Conservation (phyloP, 2,113 vertebrate species). For the Hippocampus guttulatus region DNA sequence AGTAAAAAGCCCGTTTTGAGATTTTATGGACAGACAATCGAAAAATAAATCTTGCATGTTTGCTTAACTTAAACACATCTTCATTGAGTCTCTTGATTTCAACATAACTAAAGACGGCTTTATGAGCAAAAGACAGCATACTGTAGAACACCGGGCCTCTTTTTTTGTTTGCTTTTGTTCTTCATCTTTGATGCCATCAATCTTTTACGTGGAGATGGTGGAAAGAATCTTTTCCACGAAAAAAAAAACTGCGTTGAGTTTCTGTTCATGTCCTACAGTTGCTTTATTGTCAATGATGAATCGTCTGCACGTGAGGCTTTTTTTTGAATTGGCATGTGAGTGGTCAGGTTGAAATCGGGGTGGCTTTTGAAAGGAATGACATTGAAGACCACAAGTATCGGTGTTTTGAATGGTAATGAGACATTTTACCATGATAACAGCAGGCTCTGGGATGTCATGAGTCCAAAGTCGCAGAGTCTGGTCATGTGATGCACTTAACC, state of each 20-base stretch:
- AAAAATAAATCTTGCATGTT: background rate
- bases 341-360: background rate
- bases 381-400: background rate
- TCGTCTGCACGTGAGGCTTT: background rate
- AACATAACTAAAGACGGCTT: background rate
- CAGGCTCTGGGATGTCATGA: constrained; percentile 51
- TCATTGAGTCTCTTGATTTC: background rate
- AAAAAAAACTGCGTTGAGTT: background rate
- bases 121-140: background rate
- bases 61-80: constrained; percentile 1
- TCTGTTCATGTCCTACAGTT: background rate
- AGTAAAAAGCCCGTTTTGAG: background rate
- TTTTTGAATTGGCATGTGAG: background rate
- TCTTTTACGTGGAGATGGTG: constrained; percentile 19
- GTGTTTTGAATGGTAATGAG: background rate
- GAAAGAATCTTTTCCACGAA: background rate
- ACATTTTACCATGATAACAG: constrained; percentile 76
- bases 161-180: background rate
- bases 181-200: constrained; percentile 1
- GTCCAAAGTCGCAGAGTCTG: constrained; percentile 79
- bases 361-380: background rate
- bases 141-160: constrained; percentile 7
- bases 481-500: constrained; percentile 81
- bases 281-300: background rate
- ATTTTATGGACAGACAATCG: background rate